Evolutionary conservation across 2,888 invertebrate genomes (phyloP), one percentile per base, ranked within the genome.

Genomic region (Salticus scenicus): DNA sequence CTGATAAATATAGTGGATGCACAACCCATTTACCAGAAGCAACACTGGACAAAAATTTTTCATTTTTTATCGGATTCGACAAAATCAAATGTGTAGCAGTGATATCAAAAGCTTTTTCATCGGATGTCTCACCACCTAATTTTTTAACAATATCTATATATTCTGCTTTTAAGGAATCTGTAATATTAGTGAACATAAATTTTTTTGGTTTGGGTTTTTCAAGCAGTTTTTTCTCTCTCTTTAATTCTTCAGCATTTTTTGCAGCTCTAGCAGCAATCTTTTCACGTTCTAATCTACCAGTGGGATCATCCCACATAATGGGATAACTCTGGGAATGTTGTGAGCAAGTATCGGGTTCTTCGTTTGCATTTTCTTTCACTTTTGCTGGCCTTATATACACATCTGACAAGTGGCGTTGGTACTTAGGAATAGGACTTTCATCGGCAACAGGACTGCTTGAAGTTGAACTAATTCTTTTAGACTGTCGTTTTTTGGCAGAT

Each of bases 11-110:
- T 0, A 94, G 93, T 0, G 94, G 93, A 89, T 96, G 95, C n/a
- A 98, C 91, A 14, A 98, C 93, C 97, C 97, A 98, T 89, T 95
- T 94, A 24, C 98, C 98, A 0, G 95, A 93, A 0, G 98, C 97
- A 86, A 98, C 94, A 83, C 95, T 94, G 0, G 95, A 94, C 31
- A 98, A 92, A 92, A 96, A 94, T 92, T 97, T 97, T 92, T 98
- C 98, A 90, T 96, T 97, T 82, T 97, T 93, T 0, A 95, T 94
- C 7, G 89, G 89, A 89, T 94, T 94, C 66, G 94, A 93, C 89
- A 96, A 95, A 37, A 98, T 92, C 28, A 97, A 91, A 90, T 97
- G 97, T 0, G 96, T 96, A 72, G 94, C 93, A 0, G 91, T 91
- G 0, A 93, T 91, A 90, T 96, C 94, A 89, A 93, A 95, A 88